Conservation (phyloP, 1,140 invertebrate genomes). For the Calephelis virginiensis region DNA sequence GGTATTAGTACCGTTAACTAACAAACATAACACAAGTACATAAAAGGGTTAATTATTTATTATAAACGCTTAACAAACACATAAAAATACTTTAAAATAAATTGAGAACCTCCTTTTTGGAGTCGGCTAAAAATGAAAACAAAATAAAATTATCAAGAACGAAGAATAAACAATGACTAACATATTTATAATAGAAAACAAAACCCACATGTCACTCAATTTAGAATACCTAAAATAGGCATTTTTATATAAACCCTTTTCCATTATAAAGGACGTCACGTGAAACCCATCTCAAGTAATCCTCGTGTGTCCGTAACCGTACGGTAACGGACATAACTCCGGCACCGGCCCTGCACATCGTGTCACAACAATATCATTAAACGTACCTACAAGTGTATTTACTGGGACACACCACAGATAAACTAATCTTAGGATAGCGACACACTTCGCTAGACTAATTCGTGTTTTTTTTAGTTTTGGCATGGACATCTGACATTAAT, state of each 20-base stretch:
- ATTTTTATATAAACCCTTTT: conserved; percentile 1
- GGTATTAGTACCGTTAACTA: too few relatives aligned
- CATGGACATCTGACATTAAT: too few relatives aligned
- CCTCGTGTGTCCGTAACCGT: background rate
- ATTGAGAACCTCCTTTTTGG: too few relatives aligned
- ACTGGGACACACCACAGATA: conserved; percentile 7
- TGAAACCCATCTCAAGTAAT: conserved; percentile 11
- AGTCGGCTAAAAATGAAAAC: too few relatives aligned
- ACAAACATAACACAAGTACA: too few relatives aligned
- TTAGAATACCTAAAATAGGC: background rate
- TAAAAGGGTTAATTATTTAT: too few relatives aligned
- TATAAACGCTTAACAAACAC: too few relatives aligned
- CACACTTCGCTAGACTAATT: conserved; percentile 1
- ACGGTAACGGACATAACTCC: background rate
- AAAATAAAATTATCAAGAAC: too few relatives aligned
- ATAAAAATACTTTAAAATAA: too few relatives aligned
- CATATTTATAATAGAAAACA: background rate
- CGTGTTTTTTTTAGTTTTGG: too few relatives aligned
- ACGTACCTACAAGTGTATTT: conserved; percentile 21
- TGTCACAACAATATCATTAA: conserved; percentile 42
- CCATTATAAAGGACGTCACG: conserved; percentile 5
- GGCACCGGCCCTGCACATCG: background rate
- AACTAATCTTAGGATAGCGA: conserved; percentile 3
- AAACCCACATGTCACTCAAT: background rate
- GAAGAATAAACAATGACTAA: background rate